Conservation (phyloP, 2,113 vertebrate genomes). For the Corythornis cristatus region DNA sequence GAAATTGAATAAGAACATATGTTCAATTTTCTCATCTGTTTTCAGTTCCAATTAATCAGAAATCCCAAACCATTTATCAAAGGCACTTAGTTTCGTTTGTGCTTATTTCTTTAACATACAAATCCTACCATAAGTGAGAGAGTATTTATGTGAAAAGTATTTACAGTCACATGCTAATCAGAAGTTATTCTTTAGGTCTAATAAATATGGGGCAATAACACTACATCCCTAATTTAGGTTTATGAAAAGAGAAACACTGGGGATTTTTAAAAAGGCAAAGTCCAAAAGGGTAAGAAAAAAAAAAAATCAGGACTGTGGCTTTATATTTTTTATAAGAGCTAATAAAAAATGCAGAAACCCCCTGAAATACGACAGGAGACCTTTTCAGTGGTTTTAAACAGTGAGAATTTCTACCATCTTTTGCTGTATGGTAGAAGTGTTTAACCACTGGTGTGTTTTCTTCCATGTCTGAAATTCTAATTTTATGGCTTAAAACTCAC, state of each 20-base stretch:
- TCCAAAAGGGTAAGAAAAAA: slow-evolving; percentile 26
- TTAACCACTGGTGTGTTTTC: not conserved
- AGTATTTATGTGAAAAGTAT: not conserved
- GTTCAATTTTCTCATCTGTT: slow-evolving; percentile 56
- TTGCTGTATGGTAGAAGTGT: not conserved
- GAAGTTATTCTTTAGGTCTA: not conserved
- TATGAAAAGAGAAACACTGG: slow-evolving; percentile 28
- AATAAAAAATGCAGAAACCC: slow-evolving; percentile 37
- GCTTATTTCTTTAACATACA: not conserved
- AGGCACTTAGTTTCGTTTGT: not conserved
- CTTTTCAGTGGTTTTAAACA: not conserved
- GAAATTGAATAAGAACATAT: slow-evolving; percentile 41
- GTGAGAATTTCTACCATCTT: not conserved
- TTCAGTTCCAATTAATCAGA: slow-evolving; percentile 41
- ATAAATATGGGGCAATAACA: not conserved
- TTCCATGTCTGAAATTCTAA: not conserved
- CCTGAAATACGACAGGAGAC: not conserved
- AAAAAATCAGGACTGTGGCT: not conserved
- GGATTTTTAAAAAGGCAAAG: not conserved
- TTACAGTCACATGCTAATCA: not conserved
- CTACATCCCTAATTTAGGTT: not conserved
- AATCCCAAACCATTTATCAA: slow-evolving; percentile 17
- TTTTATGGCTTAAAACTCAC: not conserved
- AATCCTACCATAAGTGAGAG: slow-evolving; percentile 4
- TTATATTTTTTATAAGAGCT: slow-evolving; percentile 17